Percentiles rank a stretch among this genome's conserved stretches.
Conservation (phyloP, 2,888 invertebrate genomes). For the Drosophila stalkeri region DNA sequence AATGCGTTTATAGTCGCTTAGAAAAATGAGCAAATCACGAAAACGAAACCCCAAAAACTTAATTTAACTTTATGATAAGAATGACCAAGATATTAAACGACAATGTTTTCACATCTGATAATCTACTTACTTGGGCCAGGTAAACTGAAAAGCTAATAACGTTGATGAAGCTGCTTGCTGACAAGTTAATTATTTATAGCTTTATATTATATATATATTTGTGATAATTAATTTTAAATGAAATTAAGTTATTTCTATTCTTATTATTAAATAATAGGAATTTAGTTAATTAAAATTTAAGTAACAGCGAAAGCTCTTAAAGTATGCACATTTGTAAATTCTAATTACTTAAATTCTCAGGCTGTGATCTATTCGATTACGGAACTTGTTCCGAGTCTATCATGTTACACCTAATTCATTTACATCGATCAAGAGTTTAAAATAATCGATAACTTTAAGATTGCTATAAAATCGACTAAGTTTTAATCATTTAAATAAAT, state of each 20-base stretch:
- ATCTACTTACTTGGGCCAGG: conserved; percentile 3
- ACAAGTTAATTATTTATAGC: conserved; percentile 4
- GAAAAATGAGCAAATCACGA: conserved; percentile 38
- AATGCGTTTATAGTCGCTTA: conserved; percentile 25
- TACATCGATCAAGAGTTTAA: neutral
- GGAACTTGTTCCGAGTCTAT: neutral
- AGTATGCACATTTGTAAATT: neutral
- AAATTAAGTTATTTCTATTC: neutral
- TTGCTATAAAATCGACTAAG: neutral
- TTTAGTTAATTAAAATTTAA: no score
- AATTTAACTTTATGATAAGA: conserved; percentile 56
- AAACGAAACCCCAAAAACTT: conserved; percentile 44
- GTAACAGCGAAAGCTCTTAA: no score
- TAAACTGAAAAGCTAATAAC: conserved; percentile 4
- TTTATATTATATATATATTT: neutral
- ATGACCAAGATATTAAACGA: conserved; percentile 40
- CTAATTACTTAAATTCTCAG: no score
- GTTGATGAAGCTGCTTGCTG: conserved; percentile 1
- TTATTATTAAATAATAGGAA: no score
- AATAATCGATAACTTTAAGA: neutral
- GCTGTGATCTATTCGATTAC: neutral
- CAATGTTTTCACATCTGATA: conserved; percentile 10
- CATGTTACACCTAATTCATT: neutral
- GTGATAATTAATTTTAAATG: no score
- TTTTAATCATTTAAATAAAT: neutral